phyloP scores from a whole-genome alignment of 2,797 vertebrate genomes.

The Florisuga fusca region DNA sequence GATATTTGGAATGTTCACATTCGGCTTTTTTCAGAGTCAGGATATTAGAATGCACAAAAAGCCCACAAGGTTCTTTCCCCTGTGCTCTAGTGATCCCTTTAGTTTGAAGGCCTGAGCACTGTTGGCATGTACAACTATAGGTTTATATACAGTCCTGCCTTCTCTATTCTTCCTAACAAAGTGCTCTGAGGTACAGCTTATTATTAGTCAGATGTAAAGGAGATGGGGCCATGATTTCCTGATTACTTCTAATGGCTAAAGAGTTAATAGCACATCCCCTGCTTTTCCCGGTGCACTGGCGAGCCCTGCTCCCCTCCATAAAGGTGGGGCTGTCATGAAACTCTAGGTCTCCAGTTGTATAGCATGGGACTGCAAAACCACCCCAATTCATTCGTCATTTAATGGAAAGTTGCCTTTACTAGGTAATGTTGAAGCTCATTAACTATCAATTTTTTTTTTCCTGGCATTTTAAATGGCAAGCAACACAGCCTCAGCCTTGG shows the following conservation, averaged over 20 bases:
- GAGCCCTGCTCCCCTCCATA: neutral
- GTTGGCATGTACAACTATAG: neutral
- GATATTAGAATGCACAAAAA: neutral
- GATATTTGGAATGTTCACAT: neutral
- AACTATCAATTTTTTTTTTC: neutral
- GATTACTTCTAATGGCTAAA: neutral
- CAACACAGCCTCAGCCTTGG: neutral
- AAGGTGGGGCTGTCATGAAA: neutral
- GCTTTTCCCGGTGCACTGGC: neutral
- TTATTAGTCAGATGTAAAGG: neutral
- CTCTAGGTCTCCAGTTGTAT: neutral
- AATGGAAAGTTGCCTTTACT: neutral
- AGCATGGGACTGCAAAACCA: neutral
- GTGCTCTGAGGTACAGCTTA: neutral
- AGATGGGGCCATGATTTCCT: neutral
- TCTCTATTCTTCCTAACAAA: neutral
- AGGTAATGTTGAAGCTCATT: neutral
- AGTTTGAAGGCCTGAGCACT: neutral
- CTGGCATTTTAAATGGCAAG: neutral
- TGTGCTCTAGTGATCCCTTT: neutral
- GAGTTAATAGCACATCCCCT: neutral
- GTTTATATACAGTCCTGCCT: neutral
- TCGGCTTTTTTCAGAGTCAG: neutral
- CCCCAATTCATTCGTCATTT: neutral
- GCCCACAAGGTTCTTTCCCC: neutral